Evolutionary conservation across 53 echinoderm and acorn worm species (phyloP).

Genomic region (Zoroaster sp.): DNA sequence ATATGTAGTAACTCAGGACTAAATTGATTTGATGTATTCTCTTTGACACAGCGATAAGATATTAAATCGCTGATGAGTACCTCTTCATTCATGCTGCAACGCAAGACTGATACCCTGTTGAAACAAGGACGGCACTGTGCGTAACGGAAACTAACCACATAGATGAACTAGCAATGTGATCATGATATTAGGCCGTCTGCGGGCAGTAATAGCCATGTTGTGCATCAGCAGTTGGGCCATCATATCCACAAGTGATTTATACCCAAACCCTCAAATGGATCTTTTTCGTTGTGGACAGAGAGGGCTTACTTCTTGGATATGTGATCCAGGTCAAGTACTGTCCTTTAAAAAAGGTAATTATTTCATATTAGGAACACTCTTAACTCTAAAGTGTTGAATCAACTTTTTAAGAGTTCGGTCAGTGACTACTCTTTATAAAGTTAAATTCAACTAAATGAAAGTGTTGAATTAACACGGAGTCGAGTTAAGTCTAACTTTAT

Average conservation of each 20-base stretch:
- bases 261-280: slow-evolving; percentile 57
- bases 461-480: too few relatives aligned
- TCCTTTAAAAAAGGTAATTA: slow-evolving; percentile 39
- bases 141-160: not conserved
- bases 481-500: too few relatives aligned
- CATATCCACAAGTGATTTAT: not conserved
- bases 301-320: slow-evolving; percentile 68
- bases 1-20: not conserved
- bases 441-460: too few relatives aligned
- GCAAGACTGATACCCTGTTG: not conserved
- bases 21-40: not conserved
- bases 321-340: slow-evolving; percentile 57
- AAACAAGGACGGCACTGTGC: too few relatives aligned
- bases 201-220: slow-evolving; percentile 29
- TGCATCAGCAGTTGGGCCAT: slow-evolving; percentile 1
- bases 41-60: not conserved
- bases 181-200: slow-evolving; percentile 22
- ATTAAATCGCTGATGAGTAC: not conserved
- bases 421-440: too few relatives aligned
- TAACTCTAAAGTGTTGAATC: too few relatives aligned
- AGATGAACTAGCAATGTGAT: slow-evolving; percentile 26
- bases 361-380: not conserved
- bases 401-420: too few relatives aligned
- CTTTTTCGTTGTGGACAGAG: slow-evolving; percentile 55
- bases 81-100: not conserved